Conservation (phyloP, 2,888 invertebrate species). For the Cephus sareptanus region DNA sequence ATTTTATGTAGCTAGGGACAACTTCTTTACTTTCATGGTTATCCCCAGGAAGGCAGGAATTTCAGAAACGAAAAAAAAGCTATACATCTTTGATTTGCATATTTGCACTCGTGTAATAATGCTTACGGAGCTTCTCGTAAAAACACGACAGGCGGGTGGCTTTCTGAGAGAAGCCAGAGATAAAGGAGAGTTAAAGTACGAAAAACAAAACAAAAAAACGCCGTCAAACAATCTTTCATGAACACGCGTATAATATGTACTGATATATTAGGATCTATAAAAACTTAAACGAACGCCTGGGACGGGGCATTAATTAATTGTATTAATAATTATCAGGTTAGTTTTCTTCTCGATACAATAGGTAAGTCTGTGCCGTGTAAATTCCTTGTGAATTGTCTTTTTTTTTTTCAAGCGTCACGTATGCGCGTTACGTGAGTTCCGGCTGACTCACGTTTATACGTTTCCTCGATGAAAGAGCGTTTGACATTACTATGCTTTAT, state of each 20-base stretch:
- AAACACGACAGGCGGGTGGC: neutral
- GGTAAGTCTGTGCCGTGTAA: neutral
- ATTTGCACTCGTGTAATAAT: neutral
- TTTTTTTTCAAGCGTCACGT: constrained; percentile 17
- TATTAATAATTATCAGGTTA: neutral
- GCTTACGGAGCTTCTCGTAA: neutral
- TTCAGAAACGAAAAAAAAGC: neutral
- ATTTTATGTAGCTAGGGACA: neutral
- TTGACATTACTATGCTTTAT: too few relatives aligned
- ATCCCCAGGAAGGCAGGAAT: neutral
- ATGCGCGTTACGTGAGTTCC: constrained; percentile 3
- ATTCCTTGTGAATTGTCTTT: constrained; percentile 2
- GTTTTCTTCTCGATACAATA: neutral
- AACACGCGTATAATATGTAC: neutral
- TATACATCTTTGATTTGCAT: neutral
- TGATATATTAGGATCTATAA: neutral
- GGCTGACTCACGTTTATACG: neutral
- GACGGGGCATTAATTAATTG: neutral
- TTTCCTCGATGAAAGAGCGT: neutral
- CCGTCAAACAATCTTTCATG: neutral
- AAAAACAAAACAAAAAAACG: neutral
- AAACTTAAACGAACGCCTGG: neutral
- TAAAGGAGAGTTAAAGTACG: neutral
- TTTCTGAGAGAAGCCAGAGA: neutral
- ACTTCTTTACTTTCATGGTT: neutral